Conservation (phyloP, 2,113 vertebrate species). For the Lophochroa leadbeateri region DNA sequence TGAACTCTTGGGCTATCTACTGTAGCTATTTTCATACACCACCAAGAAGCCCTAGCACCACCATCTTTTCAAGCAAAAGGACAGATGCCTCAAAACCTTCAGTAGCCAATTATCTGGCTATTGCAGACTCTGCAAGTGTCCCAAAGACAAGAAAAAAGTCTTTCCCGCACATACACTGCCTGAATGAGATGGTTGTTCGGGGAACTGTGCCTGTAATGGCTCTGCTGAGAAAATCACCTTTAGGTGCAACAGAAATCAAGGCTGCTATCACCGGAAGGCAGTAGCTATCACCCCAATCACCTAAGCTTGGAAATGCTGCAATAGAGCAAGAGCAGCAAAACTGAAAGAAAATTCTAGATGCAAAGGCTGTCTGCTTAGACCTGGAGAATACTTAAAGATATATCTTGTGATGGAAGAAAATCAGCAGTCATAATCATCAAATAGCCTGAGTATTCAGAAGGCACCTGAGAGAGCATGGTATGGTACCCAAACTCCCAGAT, state of each 20-base stretch:
- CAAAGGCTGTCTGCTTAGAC: not conserved
- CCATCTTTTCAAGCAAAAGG: not conserved
- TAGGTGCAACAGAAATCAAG: not conserved
- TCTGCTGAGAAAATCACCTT: not conserved
- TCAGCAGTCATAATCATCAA: not conserved
- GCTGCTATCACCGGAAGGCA: not conserved
- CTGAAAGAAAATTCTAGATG: not conserved
- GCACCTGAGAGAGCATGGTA: not conserved
- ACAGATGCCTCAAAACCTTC: not conserved
- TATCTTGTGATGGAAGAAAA: not conserved
- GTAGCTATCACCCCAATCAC: not conserved
- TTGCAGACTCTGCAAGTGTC: not conserved
- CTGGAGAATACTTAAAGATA: not conserved
- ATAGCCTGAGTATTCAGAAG: not conserved
- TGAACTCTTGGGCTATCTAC: not conserved
- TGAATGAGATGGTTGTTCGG: not conserved
- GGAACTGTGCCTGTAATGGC: not conserved
- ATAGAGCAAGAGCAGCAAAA: not conserved
- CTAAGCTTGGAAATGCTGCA: not conserved
- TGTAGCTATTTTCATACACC: not conserved
- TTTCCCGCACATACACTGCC: not conserved
- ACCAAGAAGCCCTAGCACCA: not conserved
- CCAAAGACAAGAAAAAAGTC: not conserved
- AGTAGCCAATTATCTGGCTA: fast-evolving
- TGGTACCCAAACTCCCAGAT: not conserved